phyloP scores from a whole-genome alignment of 2,888 invertebrate genomes.

The Drosophila prostipennis region DNA sequence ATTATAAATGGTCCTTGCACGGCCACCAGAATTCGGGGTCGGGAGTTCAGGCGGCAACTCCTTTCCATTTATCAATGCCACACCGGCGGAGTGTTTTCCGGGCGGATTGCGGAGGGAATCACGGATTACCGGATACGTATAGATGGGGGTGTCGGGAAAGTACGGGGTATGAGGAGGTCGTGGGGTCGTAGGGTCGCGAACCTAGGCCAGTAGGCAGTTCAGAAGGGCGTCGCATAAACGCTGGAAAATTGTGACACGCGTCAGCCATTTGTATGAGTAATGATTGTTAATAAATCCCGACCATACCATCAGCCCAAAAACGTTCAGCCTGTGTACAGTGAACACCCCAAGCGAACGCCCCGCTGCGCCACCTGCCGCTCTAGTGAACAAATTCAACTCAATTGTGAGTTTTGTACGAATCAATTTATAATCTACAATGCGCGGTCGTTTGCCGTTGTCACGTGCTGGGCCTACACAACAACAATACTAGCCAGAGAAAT shows the following conservation, averaged over 20 bases:
- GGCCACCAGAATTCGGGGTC: conserved; percentile 36
- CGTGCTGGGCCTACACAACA: conserved; percentile 60
- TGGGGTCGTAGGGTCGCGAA: conserved; percentile 6
- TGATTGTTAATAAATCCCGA: conserved; percentile 78
- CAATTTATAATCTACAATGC: conserved; percentile 76
- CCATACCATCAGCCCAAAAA: conserved; percentile 17
- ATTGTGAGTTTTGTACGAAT: conserved; percentile 78
- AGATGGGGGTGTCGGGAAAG: conserved; percentile 17
- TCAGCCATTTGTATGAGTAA: conserved; percentile 82
- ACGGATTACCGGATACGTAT: conserved; percentile 20
- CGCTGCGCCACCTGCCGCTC: conserved; percentile 46
- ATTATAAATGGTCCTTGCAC: conserved; percentile 80
- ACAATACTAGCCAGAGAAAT: conserved; percentile 22
- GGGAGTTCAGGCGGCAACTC: conserved; percentile 51
- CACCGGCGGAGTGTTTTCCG: conserved; percentile 45
- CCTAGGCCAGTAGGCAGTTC: conserved; percentile 59
- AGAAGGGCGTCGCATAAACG: conserved; percentile 71
- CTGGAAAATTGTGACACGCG: conserved; percentile 81
- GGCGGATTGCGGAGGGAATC: conserved; percentile 16
- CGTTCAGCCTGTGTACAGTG: conserved; percentile 12
- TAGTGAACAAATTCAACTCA: conserved; percentile 71
- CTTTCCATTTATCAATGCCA: conserved; percentile 75
- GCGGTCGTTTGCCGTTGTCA: conserved; percentile 62
- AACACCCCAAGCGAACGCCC: conserved; percentile 1
- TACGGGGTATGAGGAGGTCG: conserved; percentile 13